phyloP scores from a whole-genome alignment of 2,113 vertebrate genomes.

The Willisornis vidua region DNA sequence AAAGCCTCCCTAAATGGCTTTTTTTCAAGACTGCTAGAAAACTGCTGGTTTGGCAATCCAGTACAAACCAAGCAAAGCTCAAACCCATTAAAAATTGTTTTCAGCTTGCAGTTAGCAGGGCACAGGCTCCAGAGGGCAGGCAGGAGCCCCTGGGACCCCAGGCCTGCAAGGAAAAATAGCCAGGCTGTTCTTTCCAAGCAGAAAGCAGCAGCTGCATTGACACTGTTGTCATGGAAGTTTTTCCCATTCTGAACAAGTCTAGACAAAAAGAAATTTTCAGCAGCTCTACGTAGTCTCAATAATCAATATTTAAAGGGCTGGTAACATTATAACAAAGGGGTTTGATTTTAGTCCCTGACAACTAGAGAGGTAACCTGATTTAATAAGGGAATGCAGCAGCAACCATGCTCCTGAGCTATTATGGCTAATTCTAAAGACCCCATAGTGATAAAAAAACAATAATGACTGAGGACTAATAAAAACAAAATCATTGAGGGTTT shows the following conservation, averaged over 20 bases:
- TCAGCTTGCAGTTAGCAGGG: neutral
- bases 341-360: slow-evolving; percentile 46
- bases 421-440: slow-evolving; percentile 24
- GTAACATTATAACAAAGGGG: neutral
- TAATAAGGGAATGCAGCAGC: slow-evolving; percentile 3
- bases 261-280: slow-evolving; percentile 27
- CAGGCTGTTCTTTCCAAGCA: neutral
- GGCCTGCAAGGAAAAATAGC: neutral
- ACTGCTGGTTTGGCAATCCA: neutral
- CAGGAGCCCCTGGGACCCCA: neutral
- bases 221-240: slow-evolving; percentile 17
- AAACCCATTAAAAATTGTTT: rapidly evolving
- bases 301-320: slow-evolving; percentile 54
- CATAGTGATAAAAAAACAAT: slow-evolving; percentile 51
- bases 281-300: neutral
- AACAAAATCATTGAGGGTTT: slow-evolving; percentile 30
- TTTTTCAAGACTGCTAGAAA: neutral
- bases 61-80: neutral
- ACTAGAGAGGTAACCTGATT: slow-evolving; percentile 15
- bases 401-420: neutral
- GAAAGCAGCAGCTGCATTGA: neutral
- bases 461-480: slow-evolving; percentile 56
- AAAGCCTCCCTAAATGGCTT: neutral
- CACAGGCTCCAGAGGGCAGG: neutral
- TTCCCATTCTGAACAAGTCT: neutral